phyloP scores from a whole-genome alignment of 2,797 vertebrate species.

The Oophaga sylvatica region DNA sequence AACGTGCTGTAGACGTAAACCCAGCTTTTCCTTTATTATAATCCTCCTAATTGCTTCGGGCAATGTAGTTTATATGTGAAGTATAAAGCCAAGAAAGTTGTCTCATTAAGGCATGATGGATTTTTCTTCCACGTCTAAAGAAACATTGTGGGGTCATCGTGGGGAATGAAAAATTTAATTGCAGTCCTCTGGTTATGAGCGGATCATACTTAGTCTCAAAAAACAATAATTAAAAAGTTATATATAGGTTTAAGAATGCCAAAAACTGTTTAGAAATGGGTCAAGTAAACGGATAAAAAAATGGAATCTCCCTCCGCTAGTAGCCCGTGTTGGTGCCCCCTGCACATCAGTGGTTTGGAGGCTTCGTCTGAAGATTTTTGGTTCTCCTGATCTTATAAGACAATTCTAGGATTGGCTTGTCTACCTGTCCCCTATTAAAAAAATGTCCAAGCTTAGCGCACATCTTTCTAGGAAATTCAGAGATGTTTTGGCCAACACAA shows the following conservation, averaged over 20 bases:
- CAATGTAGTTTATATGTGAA: slow-evolving; percentile 14
- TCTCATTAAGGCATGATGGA: slow-evolving; percentile 22
- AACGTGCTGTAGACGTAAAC: neutral
- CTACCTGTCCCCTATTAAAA: too few species aligned
- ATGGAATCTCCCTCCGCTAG: neutral
- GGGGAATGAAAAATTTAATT: slow-evolving; percentile 15
- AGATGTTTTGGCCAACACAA: too few species aligned
- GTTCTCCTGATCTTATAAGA: too few species aligned
- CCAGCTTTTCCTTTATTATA: slow-evolving; percentile 9
- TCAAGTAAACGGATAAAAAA: neutral
- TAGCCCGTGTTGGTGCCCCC: neutral
- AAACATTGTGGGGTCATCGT: slow-evolving; percentile 5
- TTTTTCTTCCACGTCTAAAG: neutral
- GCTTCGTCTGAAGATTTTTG: neutral
- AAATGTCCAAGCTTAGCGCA: too few species aligned
- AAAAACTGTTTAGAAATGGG: neutral
- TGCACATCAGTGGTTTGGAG: neutral
- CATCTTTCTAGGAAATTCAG: too few species aligned
- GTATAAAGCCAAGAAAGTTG: slow-evolving; percentile 1
- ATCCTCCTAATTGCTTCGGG: slow-evolving; percentile 54
- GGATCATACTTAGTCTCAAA: neutral
- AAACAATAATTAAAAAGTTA: neutral
- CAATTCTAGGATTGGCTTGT: too few species aligned
- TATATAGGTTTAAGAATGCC: neutral
- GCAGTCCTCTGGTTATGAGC: neutral